A percentile compares a stretch with the other conserved stretches of the same genome.
These are phyloP conservation scores for Philereme vetulata DNA, from an alignment of 2,888 invertebrate genomes.

Conservation along the genomic window DNA sequence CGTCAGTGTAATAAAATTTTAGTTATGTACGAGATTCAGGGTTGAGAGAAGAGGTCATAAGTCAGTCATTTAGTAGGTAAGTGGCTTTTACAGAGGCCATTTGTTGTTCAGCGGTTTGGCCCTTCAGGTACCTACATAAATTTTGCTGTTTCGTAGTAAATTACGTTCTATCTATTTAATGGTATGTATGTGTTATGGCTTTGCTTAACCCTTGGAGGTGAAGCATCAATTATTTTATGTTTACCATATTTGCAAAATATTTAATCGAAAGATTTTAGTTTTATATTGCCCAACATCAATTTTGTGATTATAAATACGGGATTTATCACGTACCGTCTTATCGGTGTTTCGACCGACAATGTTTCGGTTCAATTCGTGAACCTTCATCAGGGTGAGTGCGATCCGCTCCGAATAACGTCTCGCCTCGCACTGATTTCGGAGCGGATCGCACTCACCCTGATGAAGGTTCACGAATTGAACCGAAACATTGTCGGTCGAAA, in stretches of 20 bases:
- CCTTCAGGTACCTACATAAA: slow-evolving; percentile 53
- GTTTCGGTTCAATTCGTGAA: no score
- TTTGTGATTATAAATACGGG: no score
- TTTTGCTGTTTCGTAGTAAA: slow-evolving; percentile 43
- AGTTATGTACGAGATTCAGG: slow-evolving; percentile 44
- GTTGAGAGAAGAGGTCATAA: slow-evolving; percentile 51
- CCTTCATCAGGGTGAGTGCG: no score
- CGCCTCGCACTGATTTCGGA: no score
- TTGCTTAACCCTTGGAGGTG: slow-evolving; percentile 14
- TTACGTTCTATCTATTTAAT: slow-evolving; percentile 39
- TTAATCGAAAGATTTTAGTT: slow-evolving; percentile 2
- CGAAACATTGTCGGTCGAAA: no score
- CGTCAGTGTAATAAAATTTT: slow-evolving; percentile 36
- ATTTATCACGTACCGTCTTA: no score
- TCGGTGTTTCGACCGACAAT: no score
- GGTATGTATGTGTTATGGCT: slow-evolving; percentile 23
- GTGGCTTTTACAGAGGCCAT: slow-evolving; percentile 54
- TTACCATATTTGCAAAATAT: slow-evolving; percentile 3
- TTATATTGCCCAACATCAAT: slow-evolving; percentile 1
- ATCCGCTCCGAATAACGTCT: no score
- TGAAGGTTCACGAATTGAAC: no score
- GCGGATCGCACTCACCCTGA: no score
- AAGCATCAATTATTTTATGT: slow-evolving; percentile 13
- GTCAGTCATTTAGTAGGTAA: slow-evolving; percentile 53
- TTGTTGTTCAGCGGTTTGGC: slow-evolving; percentile 52